Conservation (phyloP, 2,888 invertebrate genomes). For the Xanthia togata region DNA sequence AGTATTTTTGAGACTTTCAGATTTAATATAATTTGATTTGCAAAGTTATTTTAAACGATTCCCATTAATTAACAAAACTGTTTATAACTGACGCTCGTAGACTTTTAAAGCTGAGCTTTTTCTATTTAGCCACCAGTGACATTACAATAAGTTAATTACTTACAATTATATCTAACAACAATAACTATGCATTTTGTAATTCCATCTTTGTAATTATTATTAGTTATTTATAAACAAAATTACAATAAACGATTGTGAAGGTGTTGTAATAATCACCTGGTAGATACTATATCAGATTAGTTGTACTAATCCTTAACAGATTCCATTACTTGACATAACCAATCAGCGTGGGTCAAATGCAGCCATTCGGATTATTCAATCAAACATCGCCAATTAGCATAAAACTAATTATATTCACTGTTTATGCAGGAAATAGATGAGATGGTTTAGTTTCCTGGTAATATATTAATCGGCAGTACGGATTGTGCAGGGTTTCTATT, state of each 20-base stretch:
- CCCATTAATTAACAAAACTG: background rate
- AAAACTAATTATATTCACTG: conserved; percentile 56
- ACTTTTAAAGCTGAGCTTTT: background rate
- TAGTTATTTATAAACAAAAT: too few species aligned
- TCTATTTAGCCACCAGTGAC: background rate
- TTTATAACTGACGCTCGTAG: background rate
- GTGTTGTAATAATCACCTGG: conserved; percentile 4
- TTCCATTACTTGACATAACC: conserved; percentile 46
- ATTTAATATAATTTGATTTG: background rate
- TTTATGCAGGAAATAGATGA: conserved; percentile 53
- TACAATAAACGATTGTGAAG: background rate
- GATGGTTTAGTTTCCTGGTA: conserved; percentile 30
- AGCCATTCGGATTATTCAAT: conserved; percentile 48
- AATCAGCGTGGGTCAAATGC: conserved; percentile 38
- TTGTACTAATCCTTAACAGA: conserved; percentile 26
- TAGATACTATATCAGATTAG: conserved; percentile 18
- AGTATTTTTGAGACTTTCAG: background rate
- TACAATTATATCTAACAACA: background rate
- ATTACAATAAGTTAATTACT: background rate
- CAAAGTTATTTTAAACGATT: background rate
- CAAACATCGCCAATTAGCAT: conserved; percentile 55
- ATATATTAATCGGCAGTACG: conserved; percentile 30
- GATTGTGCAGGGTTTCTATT: conserved; percentile 7
- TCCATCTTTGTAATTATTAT: background rate
- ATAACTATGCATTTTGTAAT: background rate